A percentile compares a stretch with the other conserved stretches of the same genome.
phyloP scores from a whole-genome alignment of 1,140 invertebrate species.

The Pogonomyrmex barbatus region DNA sequence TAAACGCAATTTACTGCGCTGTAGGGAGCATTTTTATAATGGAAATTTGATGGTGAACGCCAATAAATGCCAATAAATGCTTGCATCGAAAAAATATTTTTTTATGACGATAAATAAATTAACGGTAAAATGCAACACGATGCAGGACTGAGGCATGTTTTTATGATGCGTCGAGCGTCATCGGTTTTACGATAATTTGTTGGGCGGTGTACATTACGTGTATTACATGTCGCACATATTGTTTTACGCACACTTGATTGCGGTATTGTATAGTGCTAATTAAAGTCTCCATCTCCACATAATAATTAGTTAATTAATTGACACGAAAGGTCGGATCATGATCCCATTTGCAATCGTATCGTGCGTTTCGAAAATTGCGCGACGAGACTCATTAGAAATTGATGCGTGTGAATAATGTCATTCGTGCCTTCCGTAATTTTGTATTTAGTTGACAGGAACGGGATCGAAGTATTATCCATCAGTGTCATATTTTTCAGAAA shows the following conservation, averaged over 20 bases:
- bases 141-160: not conserved
- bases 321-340: not conserved
- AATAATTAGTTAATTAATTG: slow-evolving; percentile 56
- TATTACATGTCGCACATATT: slow-evolving; percentile 10
- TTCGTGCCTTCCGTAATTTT: slow-evolving; percentile 31
- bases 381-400: slow-evolving; percentile 15
- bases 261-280: slow-evolving; percentile 39
- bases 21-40: slow-evolving; percentile 8
- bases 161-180: not conserved
- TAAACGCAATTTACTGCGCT: slow-evolving; percentile 6
- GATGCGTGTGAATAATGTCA: slow-evolving; percentile 29
- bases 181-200: slow-evolving; percentile 52
- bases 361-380: not conserved
- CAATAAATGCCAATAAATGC: not conserved
- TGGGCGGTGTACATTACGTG: not conserved
- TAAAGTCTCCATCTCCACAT: slow-evolving; percentile 31
- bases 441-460: slow-evolving; percentile 7
- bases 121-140: slow-evolving; percentile 27
- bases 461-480: slow-evolving; percentile 4
- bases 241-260: slow-evolving; percentile 46
- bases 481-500: not conserved
- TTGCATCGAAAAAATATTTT: slow-evolving; percentile 1
- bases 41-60: slow-evolving; percentile 24
- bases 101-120: slow-evolving; percentile 29
- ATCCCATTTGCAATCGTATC: slow-evolving; percentile 14